phyloP scores from a whole-genome alignment of 2,888 invertebrate species.

The Thereva nobilitata region DNA sequence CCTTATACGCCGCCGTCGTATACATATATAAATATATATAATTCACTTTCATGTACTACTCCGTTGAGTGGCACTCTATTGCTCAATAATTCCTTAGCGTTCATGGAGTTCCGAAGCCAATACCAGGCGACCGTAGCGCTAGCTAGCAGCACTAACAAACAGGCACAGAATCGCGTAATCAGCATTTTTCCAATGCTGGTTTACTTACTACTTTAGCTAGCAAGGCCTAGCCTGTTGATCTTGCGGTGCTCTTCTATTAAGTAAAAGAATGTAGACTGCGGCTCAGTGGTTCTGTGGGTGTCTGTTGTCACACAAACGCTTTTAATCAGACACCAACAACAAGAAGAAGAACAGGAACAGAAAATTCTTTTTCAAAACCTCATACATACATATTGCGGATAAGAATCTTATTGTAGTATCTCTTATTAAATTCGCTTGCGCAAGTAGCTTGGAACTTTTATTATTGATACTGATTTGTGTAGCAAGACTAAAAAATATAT shows the following conservation, averaged over 20 bases:
- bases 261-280: background rate
- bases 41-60: slow-evolving; percentile 34
- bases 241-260: slow-evolving; percentile 4
- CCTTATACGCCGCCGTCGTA: slow-evolving; percentile 18
- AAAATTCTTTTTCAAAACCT: no score
- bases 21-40: background rate
- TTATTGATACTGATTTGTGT: no score
- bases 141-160: background rate
- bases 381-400: no score
- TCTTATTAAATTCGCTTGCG: no score
- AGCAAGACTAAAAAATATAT: no score
- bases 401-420: no score
- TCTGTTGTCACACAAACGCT: slow-evolving; percentile 16
- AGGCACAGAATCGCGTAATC: background rate
- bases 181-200: slow-evolving; percentile 16
- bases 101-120: background rate
- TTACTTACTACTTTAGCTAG: slow-evolving; percentile 7
- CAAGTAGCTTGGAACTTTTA: no score
- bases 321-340: background rate
- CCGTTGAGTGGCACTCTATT: background rate
- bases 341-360: no score
- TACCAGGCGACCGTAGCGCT: slow-evolving; percentile 14
- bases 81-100: no score
- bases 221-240: background rate
- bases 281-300: slow-evolving; percentile 19